Evolutionary conservation across 92 coral and sea anemone species (phyloP).

Genomic region (Galaxea fascicularis): DNA sequence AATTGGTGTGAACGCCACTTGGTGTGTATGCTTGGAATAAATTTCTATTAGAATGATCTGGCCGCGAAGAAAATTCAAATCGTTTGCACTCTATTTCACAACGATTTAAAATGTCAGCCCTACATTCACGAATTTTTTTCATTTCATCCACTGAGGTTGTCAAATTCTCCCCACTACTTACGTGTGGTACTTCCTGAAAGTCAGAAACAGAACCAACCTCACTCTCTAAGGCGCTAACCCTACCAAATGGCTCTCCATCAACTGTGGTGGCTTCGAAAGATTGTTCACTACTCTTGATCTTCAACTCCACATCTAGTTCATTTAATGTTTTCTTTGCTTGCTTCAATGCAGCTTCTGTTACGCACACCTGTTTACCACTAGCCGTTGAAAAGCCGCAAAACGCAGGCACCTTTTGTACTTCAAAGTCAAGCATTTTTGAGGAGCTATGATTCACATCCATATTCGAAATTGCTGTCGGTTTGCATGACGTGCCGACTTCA

Average conservation of each 20-base stretch:
- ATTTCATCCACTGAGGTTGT: not conserved
- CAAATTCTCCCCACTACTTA: not conserved
- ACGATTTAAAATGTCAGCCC: not conserved
- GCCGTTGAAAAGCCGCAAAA: constrained; percentile 60
- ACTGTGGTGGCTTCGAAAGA: not conserved
- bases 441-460: not conserved
- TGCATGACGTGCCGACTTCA: too few species aligned
- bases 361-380: constrained; percentile 54
- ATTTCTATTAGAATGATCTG: not conserved
- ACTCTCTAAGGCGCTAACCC: not conserved
- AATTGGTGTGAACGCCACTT: not conserved
- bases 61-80: not conserved
- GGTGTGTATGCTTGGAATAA: not conserved
- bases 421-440: not conserved
- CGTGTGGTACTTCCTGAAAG: not conserved
- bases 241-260: too few species aligned
- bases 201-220: not conserved
- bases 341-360: constrained; percentile 61
- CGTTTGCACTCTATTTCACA: not conserved
- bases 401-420: not conserved
- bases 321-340: constrained; percentile 42
- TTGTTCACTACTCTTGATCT: not conserved
- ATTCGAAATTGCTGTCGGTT: too few species aligned
- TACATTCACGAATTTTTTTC: too few species aligned
- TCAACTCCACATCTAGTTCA: constrained; percentile 18